Evolutionary conservation across 2,888 invertebrate species (phyloP).

Genomic region (Agrochola lota): DNA sequence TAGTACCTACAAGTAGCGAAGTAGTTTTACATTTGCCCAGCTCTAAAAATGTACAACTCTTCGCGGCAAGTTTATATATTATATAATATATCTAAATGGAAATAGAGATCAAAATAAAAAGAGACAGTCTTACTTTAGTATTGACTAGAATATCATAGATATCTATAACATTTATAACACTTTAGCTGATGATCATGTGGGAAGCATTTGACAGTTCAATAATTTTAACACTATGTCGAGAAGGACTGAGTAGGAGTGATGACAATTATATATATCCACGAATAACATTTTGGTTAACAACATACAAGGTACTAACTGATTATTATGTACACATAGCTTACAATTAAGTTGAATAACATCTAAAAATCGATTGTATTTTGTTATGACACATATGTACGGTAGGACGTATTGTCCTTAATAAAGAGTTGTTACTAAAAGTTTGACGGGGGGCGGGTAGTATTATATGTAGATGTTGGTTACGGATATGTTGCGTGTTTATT

Average conservation of each 20-base stretch:
- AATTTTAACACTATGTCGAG: constrained; percentile 62
- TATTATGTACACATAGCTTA: constrained; percentile 88
- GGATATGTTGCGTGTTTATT: constrained; percentile 77
- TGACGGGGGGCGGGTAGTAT: constrained; percentile 80
- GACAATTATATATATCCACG: constrained; percentile 46
- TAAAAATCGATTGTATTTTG: constrained; percentile 81
- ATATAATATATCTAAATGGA: constrained; percentile 58
- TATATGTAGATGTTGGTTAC: constrained; percentile 70
- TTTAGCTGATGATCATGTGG: constrained; percentile 32
- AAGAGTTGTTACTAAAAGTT: constrained; percentile 67
- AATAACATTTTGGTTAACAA: constrained; percentile 74
- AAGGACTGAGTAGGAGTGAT: constrained; percentile 42
- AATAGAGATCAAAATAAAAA: constrained; percentile 65
- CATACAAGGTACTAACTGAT: constrained; percentile 80
- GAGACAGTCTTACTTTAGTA: constrained; percentile 78
- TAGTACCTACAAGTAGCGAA: constrained; percentile 73
- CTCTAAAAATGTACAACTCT: constrained; percentile 87
- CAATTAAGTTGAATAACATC: constrained; percentile 80
- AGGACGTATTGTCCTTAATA: constrained; percentile 66
- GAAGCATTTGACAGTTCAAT: constrained; percentile 46
- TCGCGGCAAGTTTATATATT: constrained; percentile 71
- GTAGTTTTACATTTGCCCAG: constrained; percentile 88
- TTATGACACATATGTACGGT: constrained; percentile 71
- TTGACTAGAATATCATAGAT: constrained; percentile 75
- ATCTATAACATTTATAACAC: constrained; percentile 62